These are phyloP conservation scores for Acipenser ruthenus DNA, from an alignment of 2,797 vertebrate species.

Conservation along the genomic window DNA sequence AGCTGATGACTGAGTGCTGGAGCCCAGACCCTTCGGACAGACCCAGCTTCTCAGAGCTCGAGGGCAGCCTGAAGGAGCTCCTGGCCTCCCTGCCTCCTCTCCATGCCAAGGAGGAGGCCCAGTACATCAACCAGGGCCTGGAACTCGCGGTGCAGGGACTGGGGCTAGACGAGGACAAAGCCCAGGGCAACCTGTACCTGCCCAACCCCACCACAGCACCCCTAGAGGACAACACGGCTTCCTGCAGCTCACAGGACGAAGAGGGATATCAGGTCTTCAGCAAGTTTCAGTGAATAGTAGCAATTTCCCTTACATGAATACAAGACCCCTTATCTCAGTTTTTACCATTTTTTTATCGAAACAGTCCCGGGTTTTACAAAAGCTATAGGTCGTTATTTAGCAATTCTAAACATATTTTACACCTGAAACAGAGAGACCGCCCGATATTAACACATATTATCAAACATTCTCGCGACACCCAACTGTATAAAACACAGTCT, in stretches of 20 bases:
- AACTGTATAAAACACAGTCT: too few species aligned
- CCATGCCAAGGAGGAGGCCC: constrained; percentile 42
- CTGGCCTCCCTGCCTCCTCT: constrained; percentile 47
- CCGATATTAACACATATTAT: too few species aligned
- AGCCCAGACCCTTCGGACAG: constrained; percentile 34
- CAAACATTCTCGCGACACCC: too few species aligned
- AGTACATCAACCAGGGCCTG: constrained; percentile 55
- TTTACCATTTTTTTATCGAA: too few species aligned
- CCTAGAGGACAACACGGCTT: constrained; percentile 11
- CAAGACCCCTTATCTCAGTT: constrained; percentile 13
- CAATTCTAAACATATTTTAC: too few species aligned
- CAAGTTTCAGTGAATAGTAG: background rate
- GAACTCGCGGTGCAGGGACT: constrained; percentile 20
- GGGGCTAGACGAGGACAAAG: constrained; percentile 13
- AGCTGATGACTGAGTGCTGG: constrained; percentile 58
- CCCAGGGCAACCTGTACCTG: constrained; percentile 39
- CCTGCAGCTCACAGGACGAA: background rate
- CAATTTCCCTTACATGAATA: constrained; percentile 27
- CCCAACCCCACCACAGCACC: constrained; percentile 24
- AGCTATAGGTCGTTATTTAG: too few species aligned
- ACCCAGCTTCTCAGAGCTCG: constrained; percentile 46
- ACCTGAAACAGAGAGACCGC: too few species aligned
- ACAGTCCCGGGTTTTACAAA: too few species aligned
- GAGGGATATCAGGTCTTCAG: too few species aligned
- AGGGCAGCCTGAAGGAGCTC: constrained; percentile 37